Base-by-base conservation (phyloP, 2,888 invertebrate species). In the Rhagonycha lutea region DNA sequence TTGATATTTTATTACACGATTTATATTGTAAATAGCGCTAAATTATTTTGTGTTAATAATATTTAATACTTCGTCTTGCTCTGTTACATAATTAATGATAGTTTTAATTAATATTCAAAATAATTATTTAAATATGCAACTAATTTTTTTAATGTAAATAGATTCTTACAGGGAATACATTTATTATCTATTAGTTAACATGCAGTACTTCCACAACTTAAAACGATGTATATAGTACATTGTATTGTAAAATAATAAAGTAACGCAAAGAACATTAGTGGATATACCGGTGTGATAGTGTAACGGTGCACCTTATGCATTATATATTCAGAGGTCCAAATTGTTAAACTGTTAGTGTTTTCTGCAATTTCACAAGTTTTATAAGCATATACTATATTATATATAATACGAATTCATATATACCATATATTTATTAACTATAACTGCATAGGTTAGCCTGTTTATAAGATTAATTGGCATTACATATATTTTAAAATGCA, bases 341-440 rank as follows among this genome's bases (percentile, higher is more conserved):
- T 87, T 87, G 87, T 87, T 86, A 86, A 87, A 85, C 85, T 87
- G 86, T 87, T 87, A 87, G 87, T 85, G 86, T 87, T 87, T 87
- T 87, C 87, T 87, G 88, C 87, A 87, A 87, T 87, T 87, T 87
- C 87, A 87, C 87, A 88, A 86, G 86, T 88, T 88, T 88, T 88
- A 87, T 87, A 87, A 86, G 84, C 86, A 86, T 87, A 86, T 86
- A 85, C 83, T 84, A 83, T 65, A 24, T 24, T 65, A 24, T 24
- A 24, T 24, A 65, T 84, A 85, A 85, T 81, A 81, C 73, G 71
- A 83, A 86, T 85, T 85, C 85, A 81, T 85, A 87, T 77, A 74
- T 74, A 71, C 70, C 74, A 70, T 77, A 77, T 77, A 77, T 78
- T 74, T 75, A 78, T 72, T 70, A 75, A 76, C 79, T 82, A 84